Conservation (phyloP, 35 echinoderm and acorn worm genomes). For the Apostichopus japonicus region DNA sequence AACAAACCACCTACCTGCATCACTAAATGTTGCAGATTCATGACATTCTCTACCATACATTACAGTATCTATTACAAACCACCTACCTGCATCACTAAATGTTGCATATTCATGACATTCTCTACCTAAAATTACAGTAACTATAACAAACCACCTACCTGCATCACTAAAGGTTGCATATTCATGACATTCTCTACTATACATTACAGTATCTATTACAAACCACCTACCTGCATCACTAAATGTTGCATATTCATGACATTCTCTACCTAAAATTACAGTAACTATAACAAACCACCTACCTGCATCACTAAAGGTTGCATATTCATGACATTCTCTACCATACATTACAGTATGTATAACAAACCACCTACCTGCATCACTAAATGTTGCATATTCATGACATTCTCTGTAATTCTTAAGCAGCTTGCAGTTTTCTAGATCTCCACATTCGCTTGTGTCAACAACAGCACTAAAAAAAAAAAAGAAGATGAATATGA, state of each 20-base stretch:
- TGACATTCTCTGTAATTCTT: constrained; percentile 81
- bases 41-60: too few species aligned
- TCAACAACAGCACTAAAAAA: constrained; percentile 81
- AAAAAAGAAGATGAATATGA: constrained; percentile 4
- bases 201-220: too few species aligned
- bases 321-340: too few species aligned
- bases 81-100: constrained; percentile 75
- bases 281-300: too few species aligned
- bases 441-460: constrained; percentile 79
- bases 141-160: too few species aligned
- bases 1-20: too few species aligned
- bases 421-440: constrained; percentile 82
- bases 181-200: too few species aligned
- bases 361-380: constrained; percentile 58
- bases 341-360: too few species aligned
- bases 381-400: constrained; percentile 86
- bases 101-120: constrained; percentile 86
- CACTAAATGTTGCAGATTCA: too few species aligned
- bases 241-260: constrained; percentile 85
- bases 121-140: constrained; percentile 54
- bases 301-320: too few species aligned
- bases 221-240: constrained; percentile 63
- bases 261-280: constrained; percentile 75
- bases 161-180: too few species aligned
- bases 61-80: too few species aligned